Conservation (phyloP, 2,113 vertebrate genomes). For the Ellobius talpinus region DNA sequence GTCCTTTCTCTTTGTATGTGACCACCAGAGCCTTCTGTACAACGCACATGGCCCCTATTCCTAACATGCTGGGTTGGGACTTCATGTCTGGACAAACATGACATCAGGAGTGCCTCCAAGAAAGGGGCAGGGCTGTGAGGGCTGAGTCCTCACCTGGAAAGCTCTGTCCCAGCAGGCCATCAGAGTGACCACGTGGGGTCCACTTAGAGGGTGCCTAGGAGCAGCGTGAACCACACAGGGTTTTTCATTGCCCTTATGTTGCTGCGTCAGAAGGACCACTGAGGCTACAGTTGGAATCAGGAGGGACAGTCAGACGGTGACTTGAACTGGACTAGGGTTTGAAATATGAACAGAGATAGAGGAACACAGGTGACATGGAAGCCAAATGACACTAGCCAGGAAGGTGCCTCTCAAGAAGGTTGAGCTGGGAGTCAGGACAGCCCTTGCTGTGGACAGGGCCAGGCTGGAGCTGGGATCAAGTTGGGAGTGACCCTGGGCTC, state of each 20-base stretch:
- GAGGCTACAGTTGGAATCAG: background rate
- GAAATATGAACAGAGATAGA: no score
- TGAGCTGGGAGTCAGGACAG: background rate
- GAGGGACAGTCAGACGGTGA: rapidly evolving
- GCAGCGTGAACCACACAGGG: rapidly evolving
- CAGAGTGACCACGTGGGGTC: rapidly evolving
- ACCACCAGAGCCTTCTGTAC: background rate
- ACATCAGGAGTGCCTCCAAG: no score
- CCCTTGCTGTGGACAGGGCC: background rate
- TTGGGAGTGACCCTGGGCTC: background rate
- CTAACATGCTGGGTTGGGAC: no score
- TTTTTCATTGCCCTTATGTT: background rate
- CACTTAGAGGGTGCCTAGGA: background rate
- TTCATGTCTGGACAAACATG: no score
- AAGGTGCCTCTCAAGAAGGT: rapidly evolving
- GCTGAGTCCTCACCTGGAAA: background rate
- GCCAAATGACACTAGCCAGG: background rate
- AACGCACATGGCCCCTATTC: background rate
- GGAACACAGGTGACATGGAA: background rate
- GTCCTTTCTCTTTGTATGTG: background rate
- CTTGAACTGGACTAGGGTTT: background rate
- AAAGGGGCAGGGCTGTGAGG: rapidly evolving
- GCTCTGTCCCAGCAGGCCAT: rapidly evolving
- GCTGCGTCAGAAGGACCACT: background rate
- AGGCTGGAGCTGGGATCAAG: background rate